These are phyloP conservation scores for Dinocampus coccinellae DNA, from an alignment of 2,888 invertebrate species.

Conservation along the genomic window DNA sequence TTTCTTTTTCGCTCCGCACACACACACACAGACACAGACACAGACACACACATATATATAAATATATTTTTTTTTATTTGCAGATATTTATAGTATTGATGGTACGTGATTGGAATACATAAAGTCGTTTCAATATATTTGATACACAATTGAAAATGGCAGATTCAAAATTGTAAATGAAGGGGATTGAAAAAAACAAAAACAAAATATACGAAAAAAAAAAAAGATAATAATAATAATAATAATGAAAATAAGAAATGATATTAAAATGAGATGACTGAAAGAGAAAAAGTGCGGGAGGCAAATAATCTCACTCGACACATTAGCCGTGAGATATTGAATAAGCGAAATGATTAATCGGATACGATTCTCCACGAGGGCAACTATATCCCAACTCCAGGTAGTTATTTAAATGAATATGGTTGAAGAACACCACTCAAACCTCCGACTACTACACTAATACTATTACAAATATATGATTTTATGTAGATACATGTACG, in stretches of 20 bases:
- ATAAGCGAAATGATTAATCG: constrained; percentile 40
- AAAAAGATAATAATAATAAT: not conserved
- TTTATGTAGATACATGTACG: not conserved
- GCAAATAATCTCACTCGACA: constrained; percentile 35
- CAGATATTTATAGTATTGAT: not conserved
- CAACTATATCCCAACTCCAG: constrained; percentile 12
- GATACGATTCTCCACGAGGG: constrained; percentile 8
- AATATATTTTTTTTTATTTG: constrained; percentile 18
- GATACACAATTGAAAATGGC: not conserved
- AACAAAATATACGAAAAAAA: not conserved
- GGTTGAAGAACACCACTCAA: not conserved
- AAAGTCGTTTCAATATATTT: constrained; percentile 12
- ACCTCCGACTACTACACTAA: not conserved
- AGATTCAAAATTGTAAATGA: not conserved
- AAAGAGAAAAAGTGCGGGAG: constrained; percentile 9
- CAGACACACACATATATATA: no score
- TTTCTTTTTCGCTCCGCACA: no score
- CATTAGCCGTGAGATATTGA: constrained; percentile 41
- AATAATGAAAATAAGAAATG: not conserved
- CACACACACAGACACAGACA: no score
- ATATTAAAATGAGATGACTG: no score
- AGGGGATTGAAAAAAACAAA: constrained; percentile 6
- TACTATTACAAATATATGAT: not conserved
- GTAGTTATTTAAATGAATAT: constrained; percentile 23
- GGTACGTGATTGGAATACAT: constrained; percentile 14